phyloP scores from a whole-genome alignment of 2,113 vertebrate species.

The Holacanthus passer region DNA sequence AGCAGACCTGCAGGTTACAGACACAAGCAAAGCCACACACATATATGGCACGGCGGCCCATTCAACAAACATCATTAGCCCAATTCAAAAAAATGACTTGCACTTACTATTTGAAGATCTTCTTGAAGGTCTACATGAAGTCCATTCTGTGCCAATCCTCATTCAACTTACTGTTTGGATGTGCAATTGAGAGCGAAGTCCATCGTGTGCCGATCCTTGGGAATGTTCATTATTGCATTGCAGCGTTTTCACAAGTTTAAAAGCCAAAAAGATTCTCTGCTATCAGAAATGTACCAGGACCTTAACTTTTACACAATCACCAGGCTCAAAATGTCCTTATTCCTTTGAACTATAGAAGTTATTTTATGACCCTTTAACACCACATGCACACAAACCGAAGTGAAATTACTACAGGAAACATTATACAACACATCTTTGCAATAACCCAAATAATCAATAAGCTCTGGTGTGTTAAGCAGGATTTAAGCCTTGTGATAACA shows the following conservation, averaged over 20 bases:
- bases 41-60: no score
- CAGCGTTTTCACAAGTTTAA: constrained; percentile 16
- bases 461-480: not conserved
- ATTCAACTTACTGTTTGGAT: not conserved
- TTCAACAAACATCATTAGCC: no score
- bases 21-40: no score
- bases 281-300: constrained; percentile 1
- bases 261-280: constrained; percentile 2
- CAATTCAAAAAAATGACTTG: not conserved
- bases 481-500: no score
- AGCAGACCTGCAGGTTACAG: not conserved
- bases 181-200: not conserved
- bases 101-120: no score
- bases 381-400: not conserved
- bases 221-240: not conserved
- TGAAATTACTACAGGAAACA: constrained; percentile 1
- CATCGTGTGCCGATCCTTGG: not conserved
- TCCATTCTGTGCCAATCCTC: no score
- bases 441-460: not conserved
- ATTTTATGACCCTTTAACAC: not conserved
- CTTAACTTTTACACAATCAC: not conserved
- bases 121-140: no score
- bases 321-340: not conserved
- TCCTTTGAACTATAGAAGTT: not conserved
- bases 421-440: not conserved